Percentiles rank a stretch among this genome's conserved stretches.
These are phyloP conservation scores for Cebuella pygmaea DNA, from an alignment of 2,797 vertebrate species.

Conservation along the genomic window DNA sequence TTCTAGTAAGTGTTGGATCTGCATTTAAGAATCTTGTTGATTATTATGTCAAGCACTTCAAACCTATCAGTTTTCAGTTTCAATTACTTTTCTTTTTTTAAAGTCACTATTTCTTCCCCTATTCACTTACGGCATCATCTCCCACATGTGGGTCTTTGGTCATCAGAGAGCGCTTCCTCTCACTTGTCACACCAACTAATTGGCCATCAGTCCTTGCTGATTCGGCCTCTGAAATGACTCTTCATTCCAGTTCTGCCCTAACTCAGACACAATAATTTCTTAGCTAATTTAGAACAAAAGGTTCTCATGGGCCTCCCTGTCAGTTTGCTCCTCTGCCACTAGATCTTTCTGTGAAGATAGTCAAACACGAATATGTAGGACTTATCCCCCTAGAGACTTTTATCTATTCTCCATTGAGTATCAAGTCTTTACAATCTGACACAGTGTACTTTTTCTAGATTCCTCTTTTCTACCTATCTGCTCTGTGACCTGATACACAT, in stretches of 20 bases:
- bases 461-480: neutral
- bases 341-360: neutral
- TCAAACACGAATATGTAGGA: neutral
- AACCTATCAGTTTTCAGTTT: neutral
- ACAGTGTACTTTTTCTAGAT: neutral
- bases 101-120: neutral
- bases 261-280: neutral
- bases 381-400: neutral
- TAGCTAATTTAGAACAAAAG: neutral
- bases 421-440: neutral
- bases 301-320: neutral
- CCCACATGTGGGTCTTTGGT: neutral
- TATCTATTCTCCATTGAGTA: neutral
- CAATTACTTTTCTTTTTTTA: neutral
- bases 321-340: neutral
- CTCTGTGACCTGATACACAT: neutral
- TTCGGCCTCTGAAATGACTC: neutral
- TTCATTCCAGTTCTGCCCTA: neutral
- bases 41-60: neutral
- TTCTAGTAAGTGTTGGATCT: neutral
- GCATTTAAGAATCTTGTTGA: neutral
- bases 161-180: neutral
- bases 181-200: too few species aligned
- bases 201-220: too few species aligned
- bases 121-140: neutral